A percentile compares a stretch with the other conserved stretches of the same genome.
These are phyloP conservation scores for Trichopoda pennipes DNA, from an alignment of 2,888 invertebrate genomes.

Conservation along the genomic window DNA sequence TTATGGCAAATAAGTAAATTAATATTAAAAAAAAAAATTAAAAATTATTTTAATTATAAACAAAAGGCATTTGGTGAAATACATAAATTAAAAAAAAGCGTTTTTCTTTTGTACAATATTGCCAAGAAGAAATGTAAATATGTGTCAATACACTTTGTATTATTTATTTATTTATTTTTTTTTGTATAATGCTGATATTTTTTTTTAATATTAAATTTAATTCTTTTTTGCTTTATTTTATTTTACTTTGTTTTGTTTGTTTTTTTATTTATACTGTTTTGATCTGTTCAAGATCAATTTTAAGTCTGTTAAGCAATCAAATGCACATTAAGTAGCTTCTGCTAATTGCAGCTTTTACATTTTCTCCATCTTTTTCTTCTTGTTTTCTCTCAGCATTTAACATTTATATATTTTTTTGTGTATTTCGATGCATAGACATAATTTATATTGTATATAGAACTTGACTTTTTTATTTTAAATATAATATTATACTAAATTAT, in stretches of 20 bases:
- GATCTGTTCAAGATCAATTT: neutral
- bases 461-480: neutral
- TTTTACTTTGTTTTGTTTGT: conserved; percentile 15
- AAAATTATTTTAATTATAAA: conserved; percentile 19
- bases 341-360: neutral
- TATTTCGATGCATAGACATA: conserved; percentile 12
- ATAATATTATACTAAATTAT: neutral
- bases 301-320: conserved; percentile 26
- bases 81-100: conserved; percentile 14
- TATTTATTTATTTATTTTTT: neutral
- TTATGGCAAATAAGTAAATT: conserved; percentile 15
- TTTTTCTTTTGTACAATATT: conserved; percentile 43
- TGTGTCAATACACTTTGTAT: neutral
- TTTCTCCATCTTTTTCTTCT: too few species aligned
- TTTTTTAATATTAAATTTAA: too few species aligned
- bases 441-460: neutral
- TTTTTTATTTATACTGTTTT: neutral
- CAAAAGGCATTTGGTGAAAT: conserved; percentile 43
- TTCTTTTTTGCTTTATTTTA: too few species aligned
- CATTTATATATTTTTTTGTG: conserved; percentile 7
- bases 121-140: conserved; percentile 23
- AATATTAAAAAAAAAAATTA: neutral
- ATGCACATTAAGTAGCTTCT: conserved; percentile 21
- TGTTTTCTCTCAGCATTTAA: conserved; percentile 7
- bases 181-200: too few species aligned